phyloP scores from a whole-genome alignment of 2,797 vertebrate genomes.

The Falco cherrug region DNA sequence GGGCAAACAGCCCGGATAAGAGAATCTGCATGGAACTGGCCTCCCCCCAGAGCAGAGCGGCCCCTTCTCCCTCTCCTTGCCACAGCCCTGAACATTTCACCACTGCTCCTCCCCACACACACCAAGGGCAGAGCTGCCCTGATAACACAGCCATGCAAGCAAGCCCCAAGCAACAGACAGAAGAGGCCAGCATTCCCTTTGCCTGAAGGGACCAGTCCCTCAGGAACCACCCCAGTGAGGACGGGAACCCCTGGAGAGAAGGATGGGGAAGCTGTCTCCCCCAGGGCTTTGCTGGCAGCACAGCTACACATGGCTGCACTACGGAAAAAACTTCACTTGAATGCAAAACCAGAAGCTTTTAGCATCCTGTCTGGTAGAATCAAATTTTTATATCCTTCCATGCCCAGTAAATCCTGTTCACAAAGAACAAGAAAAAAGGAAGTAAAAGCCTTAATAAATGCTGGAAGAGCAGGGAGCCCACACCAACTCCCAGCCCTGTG shows the following conservation, averaged over 20 bases:
- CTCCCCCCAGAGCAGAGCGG: not conserved
- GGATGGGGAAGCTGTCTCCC: not conserved
- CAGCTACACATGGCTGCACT: not conserved
- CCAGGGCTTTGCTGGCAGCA: not conserved
- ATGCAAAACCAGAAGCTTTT: conserved; percentile 26
- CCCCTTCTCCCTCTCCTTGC: too few species aligned
- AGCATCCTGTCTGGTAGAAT: not conserved
- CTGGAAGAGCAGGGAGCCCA: conserved; percentile 32
- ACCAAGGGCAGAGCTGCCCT: not conserved
- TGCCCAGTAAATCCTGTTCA: conserved; percentile 47
- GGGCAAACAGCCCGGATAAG: not conserved
- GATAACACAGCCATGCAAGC: not conserved
- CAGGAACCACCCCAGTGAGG: not conserved
- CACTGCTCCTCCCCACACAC: not conserved
- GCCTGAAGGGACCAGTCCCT: not conserved
- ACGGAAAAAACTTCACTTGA: not conserved
- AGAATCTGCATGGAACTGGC: not conserved
- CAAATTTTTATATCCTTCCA: conserved; percentile 40
- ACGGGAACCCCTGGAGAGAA: not conserved
- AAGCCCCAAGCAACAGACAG: not conserved
- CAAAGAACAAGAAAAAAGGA: conserved; percentile 24
- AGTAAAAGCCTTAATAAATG: conserved; percentile 55
- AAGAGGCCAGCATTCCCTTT: not conserved
- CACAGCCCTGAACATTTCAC: not conserved
- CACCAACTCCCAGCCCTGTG: conserved; percentile 19